These are phyloP conservation scores for Conus canariensis DNA, from an alignment of 2,888 invertebrate genomes.

Conservation along the genomic window DNA sequence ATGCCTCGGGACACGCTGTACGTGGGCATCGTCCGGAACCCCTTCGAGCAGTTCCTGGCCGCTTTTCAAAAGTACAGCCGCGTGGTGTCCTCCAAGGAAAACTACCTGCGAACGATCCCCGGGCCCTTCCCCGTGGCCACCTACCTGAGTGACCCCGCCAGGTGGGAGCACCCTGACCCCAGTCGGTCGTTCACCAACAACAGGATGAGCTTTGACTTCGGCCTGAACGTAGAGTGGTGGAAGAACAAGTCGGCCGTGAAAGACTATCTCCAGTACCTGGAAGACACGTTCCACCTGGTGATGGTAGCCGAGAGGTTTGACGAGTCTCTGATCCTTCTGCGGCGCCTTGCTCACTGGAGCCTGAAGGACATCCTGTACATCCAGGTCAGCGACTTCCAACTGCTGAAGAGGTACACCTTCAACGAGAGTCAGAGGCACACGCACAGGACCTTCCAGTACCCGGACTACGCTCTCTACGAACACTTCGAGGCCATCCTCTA, in stretches of 20 bases:
- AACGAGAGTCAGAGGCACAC: slow-evolving; percentile 27
- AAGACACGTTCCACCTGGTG: slow-evolving; percentile 55
- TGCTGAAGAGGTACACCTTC: slow-evolving; percentile 3
- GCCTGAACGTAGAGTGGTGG: slow-evolving; percentile 16
- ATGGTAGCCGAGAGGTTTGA: slow-evolving; percentile 58
- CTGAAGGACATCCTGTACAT: slow-evolving; percentile 56
- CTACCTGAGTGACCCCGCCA: slow-evolving; percentile 37
- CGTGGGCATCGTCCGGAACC: slow-evolving; percentile 43
- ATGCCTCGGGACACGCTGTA: slow-evolving; percentile 35
- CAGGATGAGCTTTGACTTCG: slow-evolving; percentile 49
- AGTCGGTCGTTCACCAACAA: slow-evolving; percentile 42
- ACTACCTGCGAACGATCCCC: slow-evolving; percentile 13
- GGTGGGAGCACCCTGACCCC: slow-evolving; percentile 18
- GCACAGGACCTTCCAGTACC: slow-evolving; percentile 27
- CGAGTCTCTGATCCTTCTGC: slow-evolving; percentile 57
- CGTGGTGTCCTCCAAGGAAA: background rate
- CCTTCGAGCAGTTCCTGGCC: slow-evolving; percentile 41
- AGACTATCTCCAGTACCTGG: slow-evolving; percentile 42
- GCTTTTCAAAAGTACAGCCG: slow-evolving; percentile 36
- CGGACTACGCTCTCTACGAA: slow-evolving; percentile 47
- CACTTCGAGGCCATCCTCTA: background rate
- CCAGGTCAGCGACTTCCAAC: slow-evolving; percentile 16
- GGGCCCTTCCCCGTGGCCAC: slow-evolving; percentile 34
- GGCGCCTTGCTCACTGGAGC: slow-evolving; percentile 55
- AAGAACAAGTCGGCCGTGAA: slow-evolving; percentile 24